Base-by-base conservation (phyloP, 2,113 vertebrate genomes). In the Catharus bicknelli region DNA sequence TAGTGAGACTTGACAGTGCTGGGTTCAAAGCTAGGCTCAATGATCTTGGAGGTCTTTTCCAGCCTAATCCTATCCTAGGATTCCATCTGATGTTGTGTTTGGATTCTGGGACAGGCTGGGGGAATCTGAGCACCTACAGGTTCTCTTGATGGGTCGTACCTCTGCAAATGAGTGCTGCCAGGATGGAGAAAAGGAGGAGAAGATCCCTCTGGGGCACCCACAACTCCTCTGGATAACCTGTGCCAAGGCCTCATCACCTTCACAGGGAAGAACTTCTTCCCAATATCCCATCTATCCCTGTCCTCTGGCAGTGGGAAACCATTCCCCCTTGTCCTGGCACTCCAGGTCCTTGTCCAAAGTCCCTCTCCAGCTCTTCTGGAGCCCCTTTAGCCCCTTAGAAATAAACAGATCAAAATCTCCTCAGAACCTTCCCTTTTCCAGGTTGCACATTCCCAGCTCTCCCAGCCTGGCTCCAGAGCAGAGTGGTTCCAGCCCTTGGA, bases 61-160 rank as follows among this genome's bases (percentile, higher is more conserved):
- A 38, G n/a, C 7, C 38, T 66, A 38, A 81, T 48, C 47, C 22
- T 20, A 74, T 20, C 7, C 32, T 2, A 45, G 45, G 17, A 51
- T n/a, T 73, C 22, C 4, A 1, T 27, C 27, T 0, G 0, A 4
- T 0, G 0, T 2, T 10, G 27, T 7, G 38, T 70, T 47, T 34
- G 26, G n/a, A 29, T 70, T 48, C 17, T 59, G 53, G 53, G 82
- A 74, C 7, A 27, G n/a, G 32, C 19, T 59, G 68, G 73, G 19
- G 54, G 82, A 29, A 2, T 5, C 14, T 19, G 23, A 80, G 36
- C 30, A 51, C 20, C 34, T 3, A 8, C 0, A 0, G 53, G 29
- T 72, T 51, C 36, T 27, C 32, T 19, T 6, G 15, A 7, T 26
- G 25, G 36, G 25, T 8, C 43, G 10, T 15, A 26, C 13, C 18